Evolutionary conservation across 2,888 invertebrate species (phyloP), one percentile per base, ranked within the genome.

Genomic region (Drosophila anceps): DNA sequence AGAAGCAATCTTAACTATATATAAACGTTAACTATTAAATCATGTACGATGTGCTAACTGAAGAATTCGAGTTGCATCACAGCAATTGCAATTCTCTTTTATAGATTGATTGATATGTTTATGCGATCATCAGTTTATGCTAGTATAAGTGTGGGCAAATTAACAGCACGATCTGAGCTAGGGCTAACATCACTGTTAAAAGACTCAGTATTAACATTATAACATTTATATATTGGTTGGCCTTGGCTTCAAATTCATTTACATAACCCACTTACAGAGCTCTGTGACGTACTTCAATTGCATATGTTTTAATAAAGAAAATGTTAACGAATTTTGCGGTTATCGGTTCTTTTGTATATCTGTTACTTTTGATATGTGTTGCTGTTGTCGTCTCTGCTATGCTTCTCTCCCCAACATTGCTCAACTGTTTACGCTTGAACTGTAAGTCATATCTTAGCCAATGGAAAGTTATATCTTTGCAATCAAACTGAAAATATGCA

Each of bases 1-100:
- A 37, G 4, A 24, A 24, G 54, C 31, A 20, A 48, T n/a, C 39
- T 46, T 18, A 50, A 41, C 35, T 41, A 35, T 24, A 29, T 33
- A 12, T 55, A 57, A 41, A 8, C 48, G 46, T 51, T 44, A 33
- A 53, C 58, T 27, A 65, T 58, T 46, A 65, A 27, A 63, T 53
- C 63, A 74, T 50, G 48, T 27, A n/a, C 15, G n/a, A 31, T 68
- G 57, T 58, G 53, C 53, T 51, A 50, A 67, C 58, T 57, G 48
- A n/a, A 41, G 20, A 20, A 31, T 20, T 41, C 24, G 15, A 63
- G 46, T 75, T 75, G 67, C 75, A 75, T 75, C 78, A 77, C 31
- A 31, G 8, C 2, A 31, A 44, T 35, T 50, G 18, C 6, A n/a
- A 24, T 37, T 66, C 43, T 37, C 31, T 35, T 53, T 35, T 53